Evolutionary conservation across 2,113 vertebrate species (phyloP), one percentile per base, ranked within the genome.

Genomic region (Coptodon rendalli): DNA sequence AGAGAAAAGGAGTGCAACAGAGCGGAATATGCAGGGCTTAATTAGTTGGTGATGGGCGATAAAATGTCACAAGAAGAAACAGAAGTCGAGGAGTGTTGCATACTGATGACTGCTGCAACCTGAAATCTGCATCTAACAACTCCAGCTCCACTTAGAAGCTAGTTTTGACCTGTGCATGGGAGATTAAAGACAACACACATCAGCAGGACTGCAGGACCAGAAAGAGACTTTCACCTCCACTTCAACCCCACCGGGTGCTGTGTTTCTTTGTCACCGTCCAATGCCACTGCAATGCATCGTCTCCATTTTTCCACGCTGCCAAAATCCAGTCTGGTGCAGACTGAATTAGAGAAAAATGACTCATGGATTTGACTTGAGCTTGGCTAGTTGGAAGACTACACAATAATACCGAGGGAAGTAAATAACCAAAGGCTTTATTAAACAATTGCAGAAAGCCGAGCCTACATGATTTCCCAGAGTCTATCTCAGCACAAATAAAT

Each of bases 51-150:
- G 91, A 87, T 56, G 84, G 87, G 85, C 19, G 86, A 91, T 85
- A 90, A 92, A 91, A 88, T 63, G 87, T 91, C 90, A 93, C 85
- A 12, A 31, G 63, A 59, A 85, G 71, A 90, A 90, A 83, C 80
- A 83, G 27, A 29, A 86, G 83, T 79, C 5, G 24, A 9, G 63
- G 76, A 76, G 82, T 38, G 90, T 63, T 68, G 89, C 82, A 91
- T 92, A 50, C 88, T 90, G 89, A 89, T 91, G 48, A 19, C 16
- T 24, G 12, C 14, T 9, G 66, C 84, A 40, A 56, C 61, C 57
- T 34, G 66, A 66, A 68, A 80, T 81, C 84, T 86, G 71, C 86
- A 81, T 83, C 86, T 86, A 83, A 80, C 66, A 73, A n/a, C 22
- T 86, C 24, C 63, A 53, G 71, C 66, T 68, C 43, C 84, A 73